Conservation (phyloP, 2,888 invertebrate genomes). For the Nebria brevicollis region DNA sequence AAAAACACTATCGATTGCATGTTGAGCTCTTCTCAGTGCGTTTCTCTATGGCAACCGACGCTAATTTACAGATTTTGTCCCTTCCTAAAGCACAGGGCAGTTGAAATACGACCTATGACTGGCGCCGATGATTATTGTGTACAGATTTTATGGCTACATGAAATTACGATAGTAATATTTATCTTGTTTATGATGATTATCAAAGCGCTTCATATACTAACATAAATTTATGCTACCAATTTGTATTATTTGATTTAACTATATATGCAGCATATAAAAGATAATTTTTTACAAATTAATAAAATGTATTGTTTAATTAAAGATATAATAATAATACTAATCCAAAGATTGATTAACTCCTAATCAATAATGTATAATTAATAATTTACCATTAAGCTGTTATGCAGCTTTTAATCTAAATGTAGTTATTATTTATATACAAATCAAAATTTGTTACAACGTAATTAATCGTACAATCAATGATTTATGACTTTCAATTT, state of each 20-base stretch:
- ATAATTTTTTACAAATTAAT: too few species aligned
- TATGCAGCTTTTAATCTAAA: not conserved
- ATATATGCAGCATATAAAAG: not conserved
- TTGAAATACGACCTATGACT: not conserved
- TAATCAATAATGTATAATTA: not conserved
- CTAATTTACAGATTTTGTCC: not conserved
- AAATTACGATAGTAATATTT: not conserved
- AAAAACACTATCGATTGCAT: constrained; percentile 1
- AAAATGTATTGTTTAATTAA: too few species aligned
- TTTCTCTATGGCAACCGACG: not conserved
- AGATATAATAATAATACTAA: too few species aligned
- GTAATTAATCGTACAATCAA: not conserved
- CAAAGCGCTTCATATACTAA: not conserved
- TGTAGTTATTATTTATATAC: not conserved
- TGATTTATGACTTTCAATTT: not conserved
- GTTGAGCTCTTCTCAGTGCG: not conserved
- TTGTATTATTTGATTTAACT: not conserved
- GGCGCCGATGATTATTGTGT: not conserved
- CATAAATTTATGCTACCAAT: not conserved
- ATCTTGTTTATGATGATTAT: not conserved
- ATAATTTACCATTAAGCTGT: not conserved
- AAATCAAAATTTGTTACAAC: not conserved
- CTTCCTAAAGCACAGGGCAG: not conserved
- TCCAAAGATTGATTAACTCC: too few species aligned
- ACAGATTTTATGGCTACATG: not conserved